Conservation (phyloP, 1,140 invertebrate genomes). For the Bombus turneri region DNA sequence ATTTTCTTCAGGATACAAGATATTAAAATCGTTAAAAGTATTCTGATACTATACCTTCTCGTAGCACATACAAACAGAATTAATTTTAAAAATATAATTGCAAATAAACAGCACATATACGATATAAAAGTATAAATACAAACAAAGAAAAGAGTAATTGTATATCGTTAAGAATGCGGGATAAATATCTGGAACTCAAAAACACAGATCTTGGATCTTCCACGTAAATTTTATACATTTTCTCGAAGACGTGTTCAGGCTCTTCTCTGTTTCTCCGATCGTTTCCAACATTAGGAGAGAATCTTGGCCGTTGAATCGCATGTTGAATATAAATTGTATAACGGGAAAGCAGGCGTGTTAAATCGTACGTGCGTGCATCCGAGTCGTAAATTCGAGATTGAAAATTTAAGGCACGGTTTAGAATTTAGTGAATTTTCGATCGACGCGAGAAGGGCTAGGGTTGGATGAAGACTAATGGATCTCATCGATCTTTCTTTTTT, state of each 20-base stretch:
- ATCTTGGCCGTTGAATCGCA: neutral
- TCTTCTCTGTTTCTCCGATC: neutral
- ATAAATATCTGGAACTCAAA: too few species aligned
- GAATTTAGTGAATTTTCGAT: neutral
- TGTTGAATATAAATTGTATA: neutral
- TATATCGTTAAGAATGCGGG: too few species aligned
- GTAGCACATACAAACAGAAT: too few species aligned
- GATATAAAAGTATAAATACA: too few species aligned
- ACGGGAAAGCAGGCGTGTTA: neutral
- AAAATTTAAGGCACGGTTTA: conserved; percentile 11
- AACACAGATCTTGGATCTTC: too few species aligned
- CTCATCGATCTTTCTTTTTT: neutral
- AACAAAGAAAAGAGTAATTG: too few species aligned
- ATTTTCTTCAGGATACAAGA: too few species aligned
- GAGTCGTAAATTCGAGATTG: neutral
- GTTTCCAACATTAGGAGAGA: neutral
- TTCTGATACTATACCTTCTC: too few species aligned
- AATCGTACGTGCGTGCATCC: neutral
- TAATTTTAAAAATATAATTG: too few species aligned
- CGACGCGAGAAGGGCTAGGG: neutral
- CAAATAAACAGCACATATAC: too few species aligned
- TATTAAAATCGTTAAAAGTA: too few species aligned
- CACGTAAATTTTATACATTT: neutral
- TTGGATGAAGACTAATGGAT: conserved; percentile 38
- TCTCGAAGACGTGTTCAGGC: neutral